These are phyloP conservation scores for Drosophila pectinifera DNA, from an alignment of 1,140 invertebrate species.

Conservation along the genomic window DNA sequence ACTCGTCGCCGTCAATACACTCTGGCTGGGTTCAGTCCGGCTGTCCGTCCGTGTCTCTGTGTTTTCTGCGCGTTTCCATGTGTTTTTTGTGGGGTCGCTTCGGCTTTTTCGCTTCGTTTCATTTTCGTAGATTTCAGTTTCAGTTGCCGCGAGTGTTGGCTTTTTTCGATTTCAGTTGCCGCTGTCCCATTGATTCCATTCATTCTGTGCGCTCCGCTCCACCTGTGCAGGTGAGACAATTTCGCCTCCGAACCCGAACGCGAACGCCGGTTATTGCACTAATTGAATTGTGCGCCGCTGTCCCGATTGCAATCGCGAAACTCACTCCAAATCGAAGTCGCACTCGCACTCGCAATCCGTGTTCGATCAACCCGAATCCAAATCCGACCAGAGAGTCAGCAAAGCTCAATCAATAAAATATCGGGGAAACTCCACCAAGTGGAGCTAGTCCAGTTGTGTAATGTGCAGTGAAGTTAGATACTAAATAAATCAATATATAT, in stretches of 20 bases:
- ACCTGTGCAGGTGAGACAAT: slow-evolving; percentile 76
- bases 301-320: slow-evolving; percentile 24
- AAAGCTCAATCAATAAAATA: slow-evolving; percentile 59
- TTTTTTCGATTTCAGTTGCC: slow-evolving; percentile 45
- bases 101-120: slow-evolving; percentile 47
- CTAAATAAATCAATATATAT: slow-evolving; percentile 9
- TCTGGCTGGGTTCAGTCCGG: slow-evolving; percentile 32
- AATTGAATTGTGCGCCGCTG: slow-evolving; percentile 49
- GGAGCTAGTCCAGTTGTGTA: slow-evolving; percentile 49
- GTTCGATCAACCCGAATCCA: slow-evolving; percentile 7
- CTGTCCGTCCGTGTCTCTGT: slow-evolving; percentile 4
- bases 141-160: slow-evolving; percentile 37
- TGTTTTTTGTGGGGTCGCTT: slow-evolving; percentile 27
- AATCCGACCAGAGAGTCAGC: slow-evolving; percentile 16
- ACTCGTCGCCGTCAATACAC: slow-evolving; percentile 35
- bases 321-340: slow-evolving; percentile 7
- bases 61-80: too few relatives aligned
- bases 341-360: slow-evolving; percentile 10
- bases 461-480: slow-evolving; percentile 45
- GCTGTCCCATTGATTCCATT: slow-evolving; percentile 67
- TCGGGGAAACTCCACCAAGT: slow-evolving; percentile 13
- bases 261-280: slow-evolving; percentile 38
- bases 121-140: slow-evolving; percentile 53
- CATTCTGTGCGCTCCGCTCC: slow-evolving; percentile 73
- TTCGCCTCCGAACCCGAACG: slow-evolving; percentile 24